Evolutionary conservation across 2,113 vertebrate species (phyloP).

Genomic region (Ciconia maguari): DNA sequence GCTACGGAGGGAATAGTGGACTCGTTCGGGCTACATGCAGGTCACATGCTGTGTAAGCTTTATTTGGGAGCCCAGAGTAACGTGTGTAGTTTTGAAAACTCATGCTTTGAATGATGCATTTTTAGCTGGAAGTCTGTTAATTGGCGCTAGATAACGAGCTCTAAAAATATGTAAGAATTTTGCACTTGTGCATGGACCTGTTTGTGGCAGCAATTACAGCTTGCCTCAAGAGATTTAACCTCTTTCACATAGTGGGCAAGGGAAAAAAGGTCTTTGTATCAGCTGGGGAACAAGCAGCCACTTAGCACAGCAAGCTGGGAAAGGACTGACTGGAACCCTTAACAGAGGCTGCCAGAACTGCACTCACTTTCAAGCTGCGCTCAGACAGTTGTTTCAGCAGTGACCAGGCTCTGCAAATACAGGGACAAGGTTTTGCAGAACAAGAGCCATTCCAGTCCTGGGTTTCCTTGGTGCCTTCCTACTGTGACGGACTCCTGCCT

Average conservation of each 20-base stretch:
- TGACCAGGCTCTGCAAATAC: neutral
- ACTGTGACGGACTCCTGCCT: neutral
- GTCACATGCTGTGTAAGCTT: accelerated
- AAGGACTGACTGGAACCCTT: accelerated
- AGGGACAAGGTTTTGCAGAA: neutral
- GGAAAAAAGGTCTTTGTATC: neutral
- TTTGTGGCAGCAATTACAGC: neutral
- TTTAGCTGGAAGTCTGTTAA: neutral
- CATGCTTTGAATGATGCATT: accelerated
- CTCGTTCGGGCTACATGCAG: accelerated
- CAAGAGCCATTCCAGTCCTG: accelerated
- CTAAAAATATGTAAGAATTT: neutral
- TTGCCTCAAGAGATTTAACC: neutral
- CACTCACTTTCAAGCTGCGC: no score
- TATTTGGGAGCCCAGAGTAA: accelerated
- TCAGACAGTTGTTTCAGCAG: neutral
- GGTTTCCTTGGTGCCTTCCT: neutral
- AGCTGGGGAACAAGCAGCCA: neutral
- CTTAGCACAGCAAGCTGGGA: neutral
- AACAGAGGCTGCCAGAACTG: neutral
- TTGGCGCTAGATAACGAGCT: neutral
- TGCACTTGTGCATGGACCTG: no score
- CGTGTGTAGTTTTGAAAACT: accelerated
- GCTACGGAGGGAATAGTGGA: accelerated
- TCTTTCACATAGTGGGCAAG: neutral